Base-by-base conservation (phyloP, 1,140 invertebrate species). In the Drosophila setifemur region DNA sequence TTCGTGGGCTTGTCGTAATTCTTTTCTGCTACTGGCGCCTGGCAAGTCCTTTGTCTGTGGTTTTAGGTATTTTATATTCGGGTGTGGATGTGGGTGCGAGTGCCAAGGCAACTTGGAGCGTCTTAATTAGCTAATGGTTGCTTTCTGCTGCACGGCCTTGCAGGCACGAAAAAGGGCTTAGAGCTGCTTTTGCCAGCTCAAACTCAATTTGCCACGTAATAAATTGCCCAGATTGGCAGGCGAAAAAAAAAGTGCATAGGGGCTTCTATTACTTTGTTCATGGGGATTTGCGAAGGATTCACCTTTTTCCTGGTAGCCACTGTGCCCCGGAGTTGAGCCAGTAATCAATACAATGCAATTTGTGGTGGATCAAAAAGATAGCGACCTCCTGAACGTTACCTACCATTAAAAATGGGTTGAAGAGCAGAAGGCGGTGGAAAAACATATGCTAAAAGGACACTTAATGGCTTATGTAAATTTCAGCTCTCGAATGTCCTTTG, bases 401-500 rank as follows among this genome's bases (percentile, higher is more conserved):
- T 3, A 23, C 21, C 2, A 23, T 23, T 3, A 5, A 23, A 23
- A 5, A 5, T 23, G 2, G 21, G 5, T 2, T 23, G 21, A 23
- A 23, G 2, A 5, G 21, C 21, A 5, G 21, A 23, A 23, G 21
- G 31, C 12, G 12, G 8, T n/a, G 31, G 12, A 4, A 33, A 47
- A 52, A 52, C 67, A 70, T 73, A 48, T 49, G 69, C 50, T 66
- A 26, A 75, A 60, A 68, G 75, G 45, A 64, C 61, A 73, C 33
- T 76, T 75, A 81, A 81, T 86, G 81, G 45, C 49, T 77, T 86
- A 85, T 85, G 81, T 73, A 81, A 85, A 85, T 85, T 81, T 12
- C 11, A 40, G 40, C 39, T 52, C 60, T 64, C 37, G 55, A 78
- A 85, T 72, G 76, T 74, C 44, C 54, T 53, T 72, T 40, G 33